A percentile compares a stretch with the other conserved stretches of the same genome.
These are phyloP conservation scores for Triplophysa dalaica DNA, from an alignment of 2,113 vertebrate species.

Conservation along the genomic window DNA sequence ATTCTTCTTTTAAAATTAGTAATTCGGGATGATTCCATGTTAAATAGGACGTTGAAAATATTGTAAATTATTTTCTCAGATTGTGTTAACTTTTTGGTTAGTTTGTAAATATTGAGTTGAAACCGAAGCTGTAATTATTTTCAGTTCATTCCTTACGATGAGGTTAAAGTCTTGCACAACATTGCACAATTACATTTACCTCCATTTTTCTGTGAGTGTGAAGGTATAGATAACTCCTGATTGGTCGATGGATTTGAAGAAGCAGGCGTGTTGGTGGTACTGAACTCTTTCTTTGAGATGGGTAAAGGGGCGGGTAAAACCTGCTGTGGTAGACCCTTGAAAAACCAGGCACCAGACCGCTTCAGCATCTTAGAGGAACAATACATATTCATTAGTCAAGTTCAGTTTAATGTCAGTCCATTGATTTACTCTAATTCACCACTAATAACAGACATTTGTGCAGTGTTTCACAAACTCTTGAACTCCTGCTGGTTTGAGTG, in stretches of 20 bases:
- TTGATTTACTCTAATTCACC: conserved; percentile 3
- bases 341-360: conserved; percentile 94
- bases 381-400: not conserved
- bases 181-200: conserved; percentile 6
- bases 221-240: conserved; percentile 46
- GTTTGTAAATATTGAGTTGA: too few species aligned
- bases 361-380: conserved; percentile 82
- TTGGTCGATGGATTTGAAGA: conserved; percentile 41
- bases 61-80: too few species aligned
- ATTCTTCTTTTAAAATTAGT: too few species aligned
- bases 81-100: too few species aligned
- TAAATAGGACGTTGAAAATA: too few species aligned
- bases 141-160: too few species aligned
- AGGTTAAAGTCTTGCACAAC: not conserved
- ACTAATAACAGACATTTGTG: conserved; percentile 19
- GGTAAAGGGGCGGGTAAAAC: conserved; percentile 81
- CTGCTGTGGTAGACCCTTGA: conserved; percentile 87
- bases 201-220: conserved; percentile 21
- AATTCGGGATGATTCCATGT: too few species aligned
- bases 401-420: not conserved
- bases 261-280: conserved; percentile 29
- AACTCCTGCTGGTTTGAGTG: not conserved
- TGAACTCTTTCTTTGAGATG: conserved; percentile 71
- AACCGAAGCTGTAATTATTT: too few species aligned
- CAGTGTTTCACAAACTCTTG: not conserved